Evolutionary conservation across 2,797 vertebrate genomes (phyloP).

Genomic region (Phrynocephalus guinanensis): DNA sequence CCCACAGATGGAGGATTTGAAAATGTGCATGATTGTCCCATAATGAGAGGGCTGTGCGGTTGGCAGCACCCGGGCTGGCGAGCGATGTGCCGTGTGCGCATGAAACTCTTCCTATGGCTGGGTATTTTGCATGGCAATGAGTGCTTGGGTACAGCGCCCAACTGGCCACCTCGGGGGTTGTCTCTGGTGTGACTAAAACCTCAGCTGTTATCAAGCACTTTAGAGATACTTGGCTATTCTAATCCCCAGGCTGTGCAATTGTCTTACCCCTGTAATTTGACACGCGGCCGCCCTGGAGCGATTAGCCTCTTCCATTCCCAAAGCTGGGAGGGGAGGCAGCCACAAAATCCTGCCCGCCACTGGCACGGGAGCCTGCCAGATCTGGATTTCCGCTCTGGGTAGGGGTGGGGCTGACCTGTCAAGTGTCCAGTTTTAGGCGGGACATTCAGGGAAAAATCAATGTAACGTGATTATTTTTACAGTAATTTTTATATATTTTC

Average conservation of each 20-base stretch:
- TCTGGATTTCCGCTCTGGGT: neutral
- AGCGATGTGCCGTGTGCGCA: neutral
- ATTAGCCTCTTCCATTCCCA: slow-evolving; percentile 32
- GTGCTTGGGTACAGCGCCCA: slow-evolving; percentile 19
- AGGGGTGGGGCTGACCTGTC: too few relatives aligned
- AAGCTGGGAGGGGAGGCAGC: neutral
- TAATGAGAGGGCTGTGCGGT: slow-evolving; percentile 16
- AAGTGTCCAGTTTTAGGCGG: too few relatives aligned
- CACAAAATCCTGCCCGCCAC: too few relatives aligned
- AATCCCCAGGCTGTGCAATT: slow-evolving; percentile 31
- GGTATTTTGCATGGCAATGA: slow-evolving; percentile 16
- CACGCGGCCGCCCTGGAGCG: neutral
- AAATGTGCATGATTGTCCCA: slow-evolving; percentile 11
- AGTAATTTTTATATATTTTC: too few relatives aligned
- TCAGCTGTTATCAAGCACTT: slow-evolving; percentile 30
- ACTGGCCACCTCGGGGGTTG: slow-evolving; percentile 22
- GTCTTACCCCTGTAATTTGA: slow-evolving; percentile 44
- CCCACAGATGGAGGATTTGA: slow-evolving; percentile 15
- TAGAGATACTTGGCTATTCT: slow-evolving; percentile 27
- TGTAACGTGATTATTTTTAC: too few relatives aligned
- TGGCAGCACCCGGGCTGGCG: slow-evolving; percentile 15
- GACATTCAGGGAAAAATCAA: too few relatives aligned
- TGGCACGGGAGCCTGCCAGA: too few relatives aligned
- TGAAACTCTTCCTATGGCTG: slow-evolving; percentile 12
- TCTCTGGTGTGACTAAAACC: slow-evolving; percentile 24